A percentile compares a stretch with the other conserved stretches of the same genome.
Evolutionary conservation across 2,113 vertebrate genomes (phyloP).

Genomic region (Copsychus sechellarum): DNA sequence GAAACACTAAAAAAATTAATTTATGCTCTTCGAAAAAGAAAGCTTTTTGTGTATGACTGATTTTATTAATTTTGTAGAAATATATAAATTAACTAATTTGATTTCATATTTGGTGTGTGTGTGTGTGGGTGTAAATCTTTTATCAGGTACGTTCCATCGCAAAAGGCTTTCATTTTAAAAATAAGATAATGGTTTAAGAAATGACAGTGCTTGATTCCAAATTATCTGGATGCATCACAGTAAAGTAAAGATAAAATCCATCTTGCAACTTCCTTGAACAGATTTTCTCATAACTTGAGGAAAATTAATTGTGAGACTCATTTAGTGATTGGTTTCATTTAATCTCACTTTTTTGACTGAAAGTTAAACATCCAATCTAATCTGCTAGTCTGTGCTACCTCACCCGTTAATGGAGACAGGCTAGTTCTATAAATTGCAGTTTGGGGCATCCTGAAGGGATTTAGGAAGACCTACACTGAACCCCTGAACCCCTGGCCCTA

Average conservation of each 20-base stretch:
- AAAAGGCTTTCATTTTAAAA: not conserved
- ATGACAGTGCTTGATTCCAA: not conserved
- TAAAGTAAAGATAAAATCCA: not conserved
- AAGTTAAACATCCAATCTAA: not conserved
- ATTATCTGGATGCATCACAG: not conserved
- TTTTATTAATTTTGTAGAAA: not conserved
- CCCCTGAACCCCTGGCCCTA: not conserved
- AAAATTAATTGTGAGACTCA: not conserved
- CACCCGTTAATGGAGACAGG: not conserved
- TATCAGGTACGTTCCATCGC: not conserved
- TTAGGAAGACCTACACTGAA: not conserved
- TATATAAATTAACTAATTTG: not conserved
- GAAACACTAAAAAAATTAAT: not conserved
- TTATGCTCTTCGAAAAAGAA: not conserved
- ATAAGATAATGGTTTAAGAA: not conserved
- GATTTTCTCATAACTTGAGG: not conserved
- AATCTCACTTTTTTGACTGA: not conserved
- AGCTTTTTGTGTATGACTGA: not conserved
- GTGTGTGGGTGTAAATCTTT: not conserved
- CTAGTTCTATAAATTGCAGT: not conserved
- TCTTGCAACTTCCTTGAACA: not conserved
- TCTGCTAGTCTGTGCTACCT: not conserved
- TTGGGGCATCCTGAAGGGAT: not conserved
- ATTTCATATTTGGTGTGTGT: not conserved
- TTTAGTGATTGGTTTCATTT: not conserved